These are phyloP conservation scores for Pelobates cultripes DNA, from an alignment of 2,797 vertebrate genomes.

Conservation along the genomic window DNA sequence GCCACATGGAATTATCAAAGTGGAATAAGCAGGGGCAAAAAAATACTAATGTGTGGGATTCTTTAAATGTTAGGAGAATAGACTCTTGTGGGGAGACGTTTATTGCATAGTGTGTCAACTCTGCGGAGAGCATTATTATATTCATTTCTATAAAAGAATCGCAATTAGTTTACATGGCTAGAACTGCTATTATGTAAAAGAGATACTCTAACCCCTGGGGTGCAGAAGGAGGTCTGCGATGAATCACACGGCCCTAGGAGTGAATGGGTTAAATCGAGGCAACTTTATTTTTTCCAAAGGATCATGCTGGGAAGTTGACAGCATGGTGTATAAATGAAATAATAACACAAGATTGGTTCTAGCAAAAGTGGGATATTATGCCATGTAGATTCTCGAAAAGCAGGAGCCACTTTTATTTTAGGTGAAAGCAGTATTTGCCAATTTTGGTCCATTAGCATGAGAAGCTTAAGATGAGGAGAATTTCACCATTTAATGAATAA, in stretches of 20 bases:
- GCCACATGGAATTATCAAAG: slow-evolving; percentile 19
- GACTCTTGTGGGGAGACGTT: slow-evolving; percentile 7
- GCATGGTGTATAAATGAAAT: slow-evolving; percentile 68
- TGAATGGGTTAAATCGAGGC: slow-evolving; percentile 60
- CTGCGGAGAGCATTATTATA: slow-evolving; percentile 41
- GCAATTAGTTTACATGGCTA: slow-evolving; percentile 50
- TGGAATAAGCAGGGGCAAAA: slow-evolving; percentile 18
- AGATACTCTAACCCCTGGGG: slow-evolving; percentile 42
- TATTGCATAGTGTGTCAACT: slow-evolving; percentile 8
- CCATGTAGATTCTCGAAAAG: slow-evolving; percentile 58
- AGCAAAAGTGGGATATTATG: slow-evolving; percentile 63
- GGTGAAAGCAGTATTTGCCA: slow-evolving; percentile 51
- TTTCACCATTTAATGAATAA: slow-evolving; percentile 50
- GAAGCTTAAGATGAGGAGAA: slow-evolving; percentile 54
- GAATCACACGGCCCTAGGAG: neutral
- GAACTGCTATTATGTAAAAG: slow-evolving; percentile 49
- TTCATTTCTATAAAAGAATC: slow-evolving; percentile 13
- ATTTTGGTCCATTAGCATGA: slow-evolving; percentile 55
- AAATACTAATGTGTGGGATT: slow-evolving; percentile 3
- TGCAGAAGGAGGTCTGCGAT: slow-evolving; percentile 14
- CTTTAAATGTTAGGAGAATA: slow-evolving; percentile 26
- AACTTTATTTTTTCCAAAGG: slow-evolving; percentile 57
- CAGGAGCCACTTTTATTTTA: slow-evolving; percentile 55
- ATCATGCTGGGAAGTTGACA: slow-evolving; percentile 67
- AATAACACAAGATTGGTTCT: slow-evolving; percentile 66